phyloP scores from a whole-genome alignment of 2,797 vertebrate genomes.

The Myotis daubentonii region DNA sequence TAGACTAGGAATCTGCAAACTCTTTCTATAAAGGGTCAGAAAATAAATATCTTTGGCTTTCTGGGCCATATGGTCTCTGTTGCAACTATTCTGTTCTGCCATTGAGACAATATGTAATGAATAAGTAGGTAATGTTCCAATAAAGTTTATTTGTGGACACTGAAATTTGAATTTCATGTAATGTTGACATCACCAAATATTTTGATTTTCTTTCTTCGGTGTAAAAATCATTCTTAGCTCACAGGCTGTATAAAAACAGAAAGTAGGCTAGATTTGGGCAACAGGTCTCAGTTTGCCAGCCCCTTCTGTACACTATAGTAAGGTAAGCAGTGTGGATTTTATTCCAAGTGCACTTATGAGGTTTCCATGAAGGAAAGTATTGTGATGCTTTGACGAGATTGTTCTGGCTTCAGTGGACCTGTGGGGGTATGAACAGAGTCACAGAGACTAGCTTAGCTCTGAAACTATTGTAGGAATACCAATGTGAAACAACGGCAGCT shows the following conservation, averaged over 20 bases:
- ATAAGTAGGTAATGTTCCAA: background rate
- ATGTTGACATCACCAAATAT: slow-evolving; percentile 42
- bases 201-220: background rate
- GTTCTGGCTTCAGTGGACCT: background rate
- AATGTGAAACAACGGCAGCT: background rate
- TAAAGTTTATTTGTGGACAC: slow-evolving; percentile 36
- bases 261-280: background rate
- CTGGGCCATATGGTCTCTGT: background rate
- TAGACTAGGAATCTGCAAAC: background rate
- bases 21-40: background rate
- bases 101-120: slow-evolving; percentile 16
- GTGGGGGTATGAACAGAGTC: background rate
- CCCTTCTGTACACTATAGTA: background rate
- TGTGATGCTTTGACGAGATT: background rate
- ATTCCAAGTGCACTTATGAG: background rate
- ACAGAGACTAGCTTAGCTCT: background rate
- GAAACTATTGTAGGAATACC: background rate
- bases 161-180: slow-evolving; percentile 47
- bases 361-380: background rate
- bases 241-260: background rate
- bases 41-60: slow-evolving; percentile 34
- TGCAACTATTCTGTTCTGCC: slow-evolving; percentile 24
- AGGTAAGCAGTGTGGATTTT: background rate
- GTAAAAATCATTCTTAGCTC: slow-evolving; percentile 14
- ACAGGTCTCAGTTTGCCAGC: background rate